These are phyloP conservation scores for Allacma fusca DNA, from an alignment of 2,888 invertebrate species.

Conservation along the genomic window DNA sequence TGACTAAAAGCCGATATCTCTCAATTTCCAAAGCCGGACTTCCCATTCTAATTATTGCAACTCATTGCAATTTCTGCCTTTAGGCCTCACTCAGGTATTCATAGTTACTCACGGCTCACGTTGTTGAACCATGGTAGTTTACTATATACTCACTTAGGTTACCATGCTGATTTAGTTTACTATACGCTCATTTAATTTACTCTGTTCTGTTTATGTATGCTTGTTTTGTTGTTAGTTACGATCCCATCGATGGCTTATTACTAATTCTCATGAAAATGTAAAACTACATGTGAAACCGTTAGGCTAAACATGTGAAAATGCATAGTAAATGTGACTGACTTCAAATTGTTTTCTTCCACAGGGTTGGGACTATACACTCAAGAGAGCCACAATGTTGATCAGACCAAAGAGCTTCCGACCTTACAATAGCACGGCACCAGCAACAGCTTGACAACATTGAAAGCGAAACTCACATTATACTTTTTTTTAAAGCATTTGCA, in stretches of 20 bases:
- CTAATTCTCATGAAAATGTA: too few relatives aligned
- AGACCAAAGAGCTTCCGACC: conserved; percentile 74
- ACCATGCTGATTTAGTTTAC: too few relatives aligned
- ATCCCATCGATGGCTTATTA: too few relatives aligned
- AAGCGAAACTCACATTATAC: conserved; percentile 31
- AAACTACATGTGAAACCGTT: background rate
- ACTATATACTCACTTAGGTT: too few relatives aligned
- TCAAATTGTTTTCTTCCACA: conserved; percentile 34
- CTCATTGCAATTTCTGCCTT: background rate
- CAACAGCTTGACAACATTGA: conserved; percentile 23
- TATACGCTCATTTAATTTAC: too few relatives aligned
- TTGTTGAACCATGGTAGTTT: too few relatives aligned
- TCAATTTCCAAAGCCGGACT: conserved; percentile 1
- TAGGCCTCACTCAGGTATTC: background rate
- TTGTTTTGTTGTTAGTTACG: too few relatives aligned
- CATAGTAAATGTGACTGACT: background rate
- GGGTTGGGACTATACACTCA: conserved; percentile 92
- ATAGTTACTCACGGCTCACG: background rate
- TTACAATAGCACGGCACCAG: conserved; percentile 46
- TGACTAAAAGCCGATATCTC: background rate
- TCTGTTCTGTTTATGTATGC: too few relatives aligned
- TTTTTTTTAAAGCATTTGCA: conserved; percentile 25
- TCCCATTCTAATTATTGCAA: conserved; percentile 16
- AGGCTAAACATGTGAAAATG: background rate
- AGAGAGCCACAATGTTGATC: conserved; percentile 91